Evolutionary conservation across 2,888 invertebrate genomes (phyloP), one percentile per base, ranked within the genome.

Genomic region (Maniola hyperantus): DNA sequence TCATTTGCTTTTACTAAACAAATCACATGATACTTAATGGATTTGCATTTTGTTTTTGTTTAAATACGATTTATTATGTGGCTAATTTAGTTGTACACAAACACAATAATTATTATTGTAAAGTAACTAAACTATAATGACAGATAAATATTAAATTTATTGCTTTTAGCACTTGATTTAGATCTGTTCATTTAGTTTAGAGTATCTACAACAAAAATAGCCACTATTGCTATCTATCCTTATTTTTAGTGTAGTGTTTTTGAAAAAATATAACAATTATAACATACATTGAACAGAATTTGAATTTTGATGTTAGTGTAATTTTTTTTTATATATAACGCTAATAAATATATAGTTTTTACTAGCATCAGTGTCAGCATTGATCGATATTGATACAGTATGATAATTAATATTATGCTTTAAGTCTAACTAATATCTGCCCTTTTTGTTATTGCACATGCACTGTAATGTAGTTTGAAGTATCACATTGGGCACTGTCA

Each of bases 381-480:
- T 11, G 15, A 7, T 18, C 8, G 48, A 18, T 48, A 15, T 50
- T 50, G 5, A 11, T 50, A 20, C 20, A 26, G 4, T 26, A 26
- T 26, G 26, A 26, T 26, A 2, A 26, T 11, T 50, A 4, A 13
- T 51, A 6, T 26, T 18, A 20, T 26, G 50, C 26, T 51, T 51
- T 26, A 48, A 48, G 46, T 51, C 26, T 26, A 20, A 51, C 11
- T 11, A 51, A 13, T 8, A 6, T 54, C 11, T 54, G 36, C 5
- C 7, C 4, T 70, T 61, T 71, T 69, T 76, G 80, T 78, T 79
- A 78, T 71, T 79, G 79, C 80, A 82, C 76, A 77, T 79, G 76
- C 75, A 77, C 72, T 71, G 68, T 70, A 71, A 62, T 26, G 60
- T 68, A 66, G 20, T 66, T 63, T 8, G 7, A 36, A 11, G 11